Percentiles rank a stretch among this genome's conserved stretches.
Conservation (phyloP, 2,888 invertebrate species). For the Nezara viridula region DNA sequence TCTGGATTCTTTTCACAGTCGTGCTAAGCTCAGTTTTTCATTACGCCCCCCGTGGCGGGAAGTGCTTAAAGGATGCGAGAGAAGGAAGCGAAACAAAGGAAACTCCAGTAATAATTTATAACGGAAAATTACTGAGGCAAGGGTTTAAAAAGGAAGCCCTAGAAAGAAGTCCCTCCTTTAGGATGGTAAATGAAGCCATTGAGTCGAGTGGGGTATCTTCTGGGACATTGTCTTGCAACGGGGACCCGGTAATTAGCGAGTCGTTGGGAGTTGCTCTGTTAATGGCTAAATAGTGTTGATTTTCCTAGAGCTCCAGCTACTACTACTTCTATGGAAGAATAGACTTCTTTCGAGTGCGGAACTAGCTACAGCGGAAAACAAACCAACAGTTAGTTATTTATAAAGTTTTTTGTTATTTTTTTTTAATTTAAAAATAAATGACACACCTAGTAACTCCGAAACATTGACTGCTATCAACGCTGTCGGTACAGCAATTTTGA, state of each 20-base stretch:
- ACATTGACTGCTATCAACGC: no score
- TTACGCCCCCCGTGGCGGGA: not conserved
- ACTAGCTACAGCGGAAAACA: no score
- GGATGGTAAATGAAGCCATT: conserved; percentile 55
- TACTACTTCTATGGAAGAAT: not conserved
- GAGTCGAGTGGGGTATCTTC: conserved; percentile 33
- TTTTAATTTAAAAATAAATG: no score
- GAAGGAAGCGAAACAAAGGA: conserved; percentile 49
- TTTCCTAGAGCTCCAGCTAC: not conserved
- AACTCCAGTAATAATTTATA: conserved; percentile 57
- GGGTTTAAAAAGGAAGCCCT: not conserved
- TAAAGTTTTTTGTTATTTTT: not conserved
- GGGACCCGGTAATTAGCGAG: not conserved
- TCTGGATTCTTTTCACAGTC: conserved; percentile 4
- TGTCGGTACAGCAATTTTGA: no score
- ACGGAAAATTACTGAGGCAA: conserved; percentile 40
- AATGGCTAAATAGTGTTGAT: not conserved
- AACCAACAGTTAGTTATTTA: not conserved
- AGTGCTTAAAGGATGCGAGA: conserved; percentile 39
- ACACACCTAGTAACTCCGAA: no score
- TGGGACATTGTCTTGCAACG: not conserved
- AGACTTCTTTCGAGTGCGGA: not conserved
- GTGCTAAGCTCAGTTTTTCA: conserved; percentile 5
- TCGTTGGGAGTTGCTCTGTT: not conserved
- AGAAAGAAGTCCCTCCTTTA: conserved; percentile 36